Conservation (phyloP, 2,888 invertebrate genomes). For the Pollenia amentaria region DNA sequence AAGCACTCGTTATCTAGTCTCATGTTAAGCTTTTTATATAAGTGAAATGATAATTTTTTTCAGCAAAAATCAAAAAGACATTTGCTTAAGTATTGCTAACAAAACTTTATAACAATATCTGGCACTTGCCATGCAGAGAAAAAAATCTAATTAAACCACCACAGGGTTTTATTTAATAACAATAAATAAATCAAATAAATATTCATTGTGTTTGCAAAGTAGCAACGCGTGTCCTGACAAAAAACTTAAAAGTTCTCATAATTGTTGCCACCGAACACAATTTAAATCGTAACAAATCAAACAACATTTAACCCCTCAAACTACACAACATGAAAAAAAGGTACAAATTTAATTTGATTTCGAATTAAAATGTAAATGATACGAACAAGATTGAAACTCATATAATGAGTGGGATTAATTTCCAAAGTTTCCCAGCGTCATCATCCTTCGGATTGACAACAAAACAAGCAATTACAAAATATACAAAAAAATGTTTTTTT, state of each 20-base stretch:
- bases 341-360: conserved; percentile 52
- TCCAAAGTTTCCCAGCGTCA: conserved; percentile 73
- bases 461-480: conserved; percentile 82
- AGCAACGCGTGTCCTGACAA: conserved; percentile 67
- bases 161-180: conserved; percentile 62
- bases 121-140: conserved; percentile 16
- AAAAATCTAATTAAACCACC: conserved; percentile 71
- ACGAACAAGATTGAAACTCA: conserved; percentile 58
- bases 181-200: conserved; percentile 66
- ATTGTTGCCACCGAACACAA: conserved; percentile 64
- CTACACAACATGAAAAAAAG: conserved; percentile 3
- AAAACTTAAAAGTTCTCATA: conserved; percentile 71
- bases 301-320: conserved; percentile 49
- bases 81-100: no score
- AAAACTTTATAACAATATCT: conserved; percentile 3
- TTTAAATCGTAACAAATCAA: conserved; percentile 54
- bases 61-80: no score
- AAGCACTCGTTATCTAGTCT: no score
- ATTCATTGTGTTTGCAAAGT: conserved; percentile 66
- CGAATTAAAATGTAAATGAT: conserved; percentile 63
- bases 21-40: no score
- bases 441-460: conserved; percentile 62
- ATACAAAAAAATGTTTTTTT: conserved; percentile 60
- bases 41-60: no score
- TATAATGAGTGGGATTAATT: conserved; percentile 69